phyloP scores from a whole-genome alignment of 2,113 vertebrate species.

The Pungitius pungitius region DNA sequence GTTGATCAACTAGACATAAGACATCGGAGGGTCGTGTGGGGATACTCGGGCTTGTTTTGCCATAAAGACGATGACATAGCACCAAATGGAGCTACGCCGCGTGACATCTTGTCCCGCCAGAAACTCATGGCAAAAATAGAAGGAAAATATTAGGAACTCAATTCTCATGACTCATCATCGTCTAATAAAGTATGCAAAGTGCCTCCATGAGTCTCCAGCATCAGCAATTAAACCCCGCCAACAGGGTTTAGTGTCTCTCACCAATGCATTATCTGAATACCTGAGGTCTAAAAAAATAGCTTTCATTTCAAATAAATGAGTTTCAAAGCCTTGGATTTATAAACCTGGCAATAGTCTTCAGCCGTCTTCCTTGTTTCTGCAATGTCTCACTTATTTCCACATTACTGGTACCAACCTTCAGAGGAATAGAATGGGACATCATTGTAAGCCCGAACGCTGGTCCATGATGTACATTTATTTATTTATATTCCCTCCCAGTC shows the following conservation, averaged over 20 bases:
- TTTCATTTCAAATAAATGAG: neutral
- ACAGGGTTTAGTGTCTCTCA: neutral
- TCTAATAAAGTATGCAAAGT: constrained; percentile 2
- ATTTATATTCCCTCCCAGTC: too few relatives aligned
- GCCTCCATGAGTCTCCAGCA: neutral
- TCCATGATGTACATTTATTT: too few relatives aligned
- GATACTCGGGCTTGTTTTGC: neutral
- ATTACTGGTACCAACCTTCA: neutral
- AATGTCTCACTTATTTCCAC: neutral
- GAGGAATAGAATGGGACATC: neutral
- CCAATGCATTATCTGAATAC: neutral
- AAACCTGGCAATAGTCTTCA: neutral
- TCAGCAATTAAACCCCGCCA: neutral
- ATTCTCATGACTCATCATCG: neutral
- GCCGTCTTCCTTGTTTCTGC: neutral
- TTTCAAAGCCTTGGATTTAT: neutral
- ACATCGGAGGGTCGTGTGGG: neutral
- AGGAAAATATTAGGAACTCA: neutral
- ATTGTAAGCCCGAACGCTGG: neutral
- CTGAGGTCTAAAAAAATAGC: neutral
- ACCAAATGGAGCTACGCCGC: neutral
- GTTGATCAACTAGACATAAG: neutral
- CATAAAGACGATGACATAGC: constrained; percentile 6
- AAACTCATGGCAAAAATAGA: neutral
- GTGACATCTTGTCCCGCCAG: neutral